These are phyloP conservation scores for Halocaridina rubra DNA, from an alignment of 2,888 invertebrate genomes.

Conservation along the genomic window DNA sequence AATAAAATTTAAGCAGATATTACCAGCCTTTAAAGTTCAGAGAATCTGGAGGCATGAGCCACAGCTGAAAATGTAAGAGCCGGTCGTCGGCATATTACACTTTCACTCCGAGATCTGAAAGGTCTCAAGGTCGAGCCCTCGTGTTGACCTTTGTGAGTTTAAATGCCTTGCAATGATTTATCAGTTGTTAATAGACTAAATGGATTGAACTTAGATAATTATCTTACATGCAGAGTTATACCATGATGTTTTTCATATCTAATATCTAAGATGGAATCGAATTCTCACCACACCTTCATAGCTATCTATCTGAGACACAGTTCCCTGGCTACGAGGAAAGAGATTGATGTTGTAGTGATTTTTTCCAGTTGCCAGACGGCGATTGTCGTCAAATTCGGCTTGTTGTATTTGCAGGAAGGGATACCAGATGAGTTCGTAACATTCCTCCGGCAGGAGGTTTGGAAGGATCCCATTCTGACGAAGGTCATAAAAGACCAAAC, in stretches of 20 bases:
- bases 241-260: too few relatives aligned
- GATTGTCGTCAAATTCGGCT: conserved; percentile 22
- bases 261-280: too few relatives aligned
- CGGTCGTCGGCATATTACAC: too few relatives aligned
- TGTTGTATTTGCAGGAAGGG: neutral
- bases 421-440: neutral
- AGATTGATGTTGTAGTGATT: neutral
- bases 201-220: too few relatives aligned
- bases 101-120: too few relatives aligned
- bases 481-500: conserved; percentile 26
- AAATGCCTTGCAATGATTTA: too few relatives aligned
- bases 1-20: neutral
- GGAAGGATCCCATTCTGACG: neutral
- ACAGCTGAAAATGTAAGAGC: too few relatives aligned
- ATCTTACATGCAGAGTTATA: too few relatives aligned
- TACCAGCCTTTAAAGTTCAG: neutral
- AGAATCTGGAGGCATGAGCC: too few relatives aligned
- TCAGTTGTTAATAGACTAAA: too few relatives aligned
- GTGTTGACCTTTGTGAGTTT: too few relatives aligned
- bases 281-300: conserved; percentile 12
- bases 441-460: neutral
- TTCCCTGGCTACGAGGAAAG: neutral
- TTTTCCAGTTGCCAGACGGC: neutral
- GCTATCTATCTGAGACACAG: neutral
- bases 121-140: too few relatives aligned